These are phyloP conservation scores for Periophthalmodon schlosseri DNA, from an alignment of 2,113 vertebrate species.

Conservation along the genomic window DNA sequence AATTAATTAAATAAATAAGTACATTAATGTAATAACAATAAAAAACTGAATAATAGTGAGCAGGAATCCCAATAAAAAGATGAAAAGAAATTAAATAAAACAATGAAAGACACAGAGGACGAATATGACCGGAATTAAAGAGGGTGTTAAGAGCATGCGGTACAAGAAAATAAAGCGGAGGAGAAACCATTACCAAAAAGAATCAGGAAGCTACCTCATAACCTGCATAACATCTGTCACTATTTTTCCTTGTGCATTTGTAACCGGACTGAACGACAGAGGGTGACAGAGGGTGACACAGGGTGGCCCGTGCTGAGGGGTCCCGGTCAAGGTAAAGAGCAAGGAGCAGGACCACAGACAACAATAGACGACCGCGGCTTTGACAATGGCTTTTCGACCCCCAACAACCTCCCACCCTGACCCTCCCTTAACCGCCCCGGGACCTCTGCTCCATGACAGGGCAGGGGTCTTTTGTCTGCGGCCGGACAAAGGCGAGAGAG, in stretches of 20 bases:
- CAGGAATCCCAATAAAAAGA: too few species aligned
- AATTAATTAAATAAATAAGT: too few species aligned
- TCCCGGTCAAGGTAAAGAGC: slow-evolving; percentile 36
- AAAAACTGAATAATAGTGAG: too few species aligned
- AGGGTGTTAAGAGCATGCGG: too few species aligned
- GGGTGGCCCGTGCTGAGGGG: not conserved
- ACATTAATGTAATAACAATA: too few species aligned
- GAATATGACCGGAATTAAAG: too few species aligned
- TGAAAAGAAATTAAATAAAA: too few species aligned
- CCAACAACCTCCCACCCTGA: slow-evolving; percentile 9
- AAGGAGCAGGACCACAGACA: slow-evolving; percentile 38
- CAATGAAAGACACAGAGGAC: too few species aligned
- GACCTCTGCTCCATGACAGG: slow-evolving; percentile 74
- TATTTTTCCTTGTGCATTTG: not conserved
- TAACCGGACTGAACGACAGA: not conserved
- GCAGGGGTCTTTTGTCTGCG: slow-evolving; percentile 60
- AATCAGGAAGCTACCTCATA: not conserved
- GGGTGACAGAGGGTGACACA: slow-evolving; percentile 1
- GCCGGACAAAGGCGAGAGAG: slow-evolving; percentile 64
- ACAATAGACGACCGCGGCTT: slow-evolving; percentile 65
- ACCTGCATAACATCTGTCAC: slow-evolving; percentile 33
- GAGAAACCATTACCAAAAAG: too few species aligned
- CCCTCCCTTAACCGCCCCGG: slow-evolving; percentile 12
- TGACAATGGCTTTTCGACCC: slow-evolving; percentile 67
- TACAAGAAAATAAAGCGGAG: too few species aligned